phyloP scores from a whole-genome alignment of 2,113 vertebrate genomes.

The Coturnix japonica region DNA sequence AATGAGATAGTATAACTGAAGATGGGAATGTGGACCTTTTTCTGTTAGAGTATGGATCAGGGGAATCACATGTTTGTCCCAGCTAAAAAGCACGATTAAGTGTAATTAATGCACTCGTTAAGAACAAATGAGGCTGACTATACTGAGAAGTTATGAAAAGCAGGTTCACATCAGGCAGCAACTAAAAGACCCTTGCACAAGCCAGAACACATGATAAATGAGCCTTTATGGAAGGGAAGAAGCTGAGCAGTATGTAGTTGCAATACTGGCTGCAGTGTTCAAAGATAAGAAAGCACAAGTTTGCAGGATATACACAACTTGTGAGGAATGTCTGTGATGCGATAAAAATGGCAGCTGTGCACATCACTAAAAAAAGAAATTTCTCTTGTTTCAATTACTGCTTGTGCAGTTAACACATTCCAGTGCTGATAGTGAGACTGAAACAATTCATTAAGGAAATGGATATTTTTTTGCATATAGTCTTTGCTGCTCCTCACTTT shows the following conservation, averaged over 20 bases:
- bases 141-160: slow-evolving; percentile 1
- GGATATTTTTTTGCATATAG: not conserved
- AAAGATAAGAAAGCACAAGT: slow-evolving; percentile 46
- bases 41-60: not conserved
- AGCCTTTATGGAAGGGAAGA: slow-evolving; percentile 1
- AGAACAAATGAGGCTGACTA: slow-evolving; percentile 19
- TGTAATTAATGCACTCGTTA: not conserved
- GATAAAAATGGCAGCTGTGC: slow-evolving; percentile 53
- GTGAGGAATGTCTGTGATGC: slow-evolving; percentile 41
- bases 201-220: not conserved
- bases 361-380: slow-evolving; percentile 1
- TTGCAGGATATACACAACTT: slow-evolving; percentile 28
- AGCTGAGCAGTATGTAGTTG: slow-evolving; percentile 14
- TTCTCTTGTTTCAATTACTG: slow-evolving; percentile 25
- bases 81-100: not conserved
- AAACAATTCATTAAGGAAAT: slow-evolving; percentile 5
- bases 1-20: not conserved
- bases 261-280: not conserved
- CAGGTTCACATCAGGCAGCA: not conserved
- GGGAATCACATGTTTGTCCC: not conserved
- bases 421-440: not conserved
- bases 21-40: not conserved
- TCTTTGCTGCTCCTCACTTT: not conserved
- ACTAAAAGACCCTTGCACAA: not conserved
- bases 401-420: slow-evolving; percentile 27